Evolutionary conservation across 2,797 vertebrate genomes (phyloP).

Genomic region (Anabacerthia variegaticeps): DNA sequence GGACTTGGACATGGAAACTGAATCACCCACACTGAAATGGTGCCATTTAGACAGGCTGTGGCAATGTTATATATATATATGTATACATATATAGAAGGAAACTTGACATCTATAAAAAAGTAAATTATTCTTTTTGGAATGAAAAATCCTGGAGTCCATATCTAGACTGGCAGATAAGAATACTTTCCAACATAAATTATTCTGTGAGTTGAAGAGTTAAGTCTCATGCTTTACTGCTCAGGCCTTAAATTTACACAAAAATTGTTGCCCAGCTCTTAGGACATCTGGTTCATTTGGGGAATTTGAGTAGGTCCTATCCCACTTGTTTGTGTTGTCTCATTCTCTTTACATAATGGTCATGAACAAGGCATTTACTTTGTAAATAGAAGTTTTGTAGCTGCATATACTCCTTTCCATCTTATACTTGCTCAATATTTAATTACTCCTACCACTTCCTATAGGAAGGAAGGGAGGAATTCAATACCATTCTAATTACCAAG

Average conservation of each 20-base stretch:
- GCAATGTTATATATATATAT: not conserved
- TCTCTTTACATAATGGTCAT: not conserved
- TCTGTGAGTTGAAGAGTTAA: not conserved
- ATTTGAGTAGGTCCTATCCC: not conserved
- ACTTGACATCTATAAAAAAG: not conserved
- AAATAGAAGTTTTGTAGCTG: not conserved
- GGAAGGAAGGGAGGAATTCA: not conserved
- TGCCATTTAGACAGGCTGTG: not conserved
- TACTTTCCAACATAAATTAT: not conserved
- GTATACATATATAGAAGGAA: not conserved
- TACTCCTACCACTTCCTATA: not conserved
- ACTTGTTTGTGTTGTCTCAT: not conserved
- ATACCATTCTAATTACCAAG: not conserved
- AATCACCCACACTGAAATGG: not conserved
- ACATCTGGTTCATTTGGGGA: not conserved
- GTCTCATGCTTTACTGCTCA: not conserved
- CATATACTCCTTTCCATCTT: not conserved
- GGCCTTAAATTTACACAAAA: not conserved
- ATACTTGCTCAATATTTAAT: not conserved
- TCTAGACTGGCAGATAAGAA: not conserved
- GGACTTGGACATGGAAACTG: not conserved
- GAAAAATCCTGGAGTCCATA: not conserved
- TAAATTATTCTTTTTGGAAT: not conserved
- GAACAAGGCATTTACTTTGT: not conserved
- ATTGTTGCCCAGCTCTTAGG: not conserved